phyloP scores from a whole-genome alignment of 2,888 invertebrate species.

The Melieria omissa region DNA sequence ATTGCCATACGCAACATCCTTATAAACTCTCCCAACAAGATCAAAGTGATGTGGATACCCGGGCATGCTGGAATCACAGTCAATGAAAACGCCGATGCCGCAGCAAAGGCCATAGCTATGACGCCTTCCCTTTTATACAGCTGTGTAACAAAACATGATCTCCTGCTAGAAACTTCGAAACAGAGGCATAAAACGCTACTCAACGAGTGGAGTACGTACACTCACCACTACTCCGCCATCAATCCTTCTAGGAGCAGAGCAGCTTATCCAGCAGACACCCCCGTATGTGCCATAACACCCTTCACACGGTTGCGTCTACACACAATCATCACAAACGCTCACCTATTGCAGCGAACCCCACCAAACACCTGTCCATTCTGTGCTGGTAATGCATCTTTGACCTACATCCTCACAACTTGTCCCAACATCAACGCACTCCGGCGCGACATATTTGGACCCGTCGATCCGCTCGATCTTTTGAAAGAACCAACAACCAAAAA shows the following conservation, averaged over 20 bases:
- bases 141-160: background rate
- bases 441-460: too few relatives aligned
- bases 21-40: background rate
- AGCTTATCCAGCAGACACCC: background rate
- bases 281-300: background rate
- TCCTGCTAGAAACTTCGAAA: background rate
- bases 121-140: background rate
- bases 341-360: too few relatives aligned
- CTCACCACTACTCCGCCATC: background rate
- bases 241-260: background rate
- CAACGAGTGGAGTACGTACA: background rate
- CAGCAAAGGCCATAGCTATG: background rate
- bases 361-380: too few relatives aligned
- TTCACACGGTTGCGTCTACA: background rate
- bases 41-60: slow-evolving; percentile 6
- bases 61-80: background rate
- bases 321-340: background rate
- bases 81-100: background rate
- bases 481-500: too few relatives aligned
- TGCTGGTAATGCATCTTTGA: too few relatives aligned
- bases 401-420: too few relatives aligned
- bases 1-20: background rate
- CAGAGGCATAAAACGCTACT: background rate
- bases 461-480: too few relatives aligned
- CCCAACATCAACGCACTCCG: too few relatives aligned